A percentile compares a stretch with the other conserved stretches of the same genome.
Evolutionary conservation across 2,888 invertebrate species (phyloP).

Genomic region (Cotesia congregata): DNA sequence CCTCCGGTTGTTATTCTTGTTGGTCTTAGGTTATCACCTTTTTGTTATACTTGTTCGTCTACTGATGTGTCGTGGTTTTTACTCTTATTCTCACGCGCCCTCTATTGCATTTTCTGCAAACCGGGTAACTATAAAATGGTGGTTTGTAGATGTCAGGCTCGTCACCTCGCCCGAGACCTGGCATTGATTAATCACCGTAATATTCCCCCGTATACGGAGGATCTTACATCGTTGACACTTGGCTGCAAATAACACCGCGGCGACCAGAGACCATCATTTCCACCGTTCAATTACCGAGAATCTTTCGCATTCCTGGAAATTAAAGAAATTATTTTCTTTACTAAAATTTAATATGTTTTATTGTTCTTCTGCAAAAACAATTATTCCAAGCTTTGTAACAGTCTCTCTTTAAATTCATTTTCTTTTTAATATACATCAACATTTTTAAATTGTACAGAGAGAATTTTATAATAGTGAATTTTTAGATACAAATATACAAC

Average conservation of each 20-base stretch:
- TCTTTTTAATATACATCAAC: too few relatives aligned
- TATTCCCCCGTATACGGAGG: conserved; percentile 50
- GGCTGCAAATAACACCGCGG: conserved; percentile 33
- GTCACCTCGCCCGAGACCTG: conserved; percentile 59
- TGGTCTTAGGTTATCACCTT: conserved; percentile 41
- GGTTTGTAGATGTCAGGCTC: conserved; percentile 58
- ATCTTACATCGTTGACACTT: conserved; percentile 33
- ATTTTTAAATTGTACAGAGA: too few relatives aligned
- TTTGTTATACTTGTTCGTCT: background rate
- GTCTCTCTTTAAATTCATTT: too few relatives aligned
- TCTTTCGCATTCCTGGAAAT: conserved; percentile 43
- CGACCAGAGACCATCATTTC: conserved; percentile 27
- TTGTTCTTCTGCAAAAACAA: background rate
- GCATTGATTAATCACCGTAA: conserved; percentile 66
- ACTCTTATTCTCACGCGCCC: conserved; percentile 48
- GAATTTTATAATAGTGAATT: too few relatives aligned
- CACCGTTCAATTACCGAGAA: conserved; percentile 50
- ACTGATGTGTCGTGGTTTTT: conserved; percentile 25
- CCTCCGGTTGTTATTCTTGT: background rate
- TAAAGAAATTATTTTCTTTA: conserved; percentile 11
- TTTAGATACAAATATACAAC: too few relatives aligned
- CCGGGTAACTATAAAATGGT: conserved; percentile 53
- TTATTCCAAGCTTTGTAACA: background rate
- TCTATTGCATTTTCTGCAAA: conserved; percentile 55
- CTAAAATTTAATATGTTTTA: background rate